These are phyloP conservation scores for Tipula helvola DNA, from an alignment of 2,888 invertebrate species.

Conservation along the genomic window DNA sequence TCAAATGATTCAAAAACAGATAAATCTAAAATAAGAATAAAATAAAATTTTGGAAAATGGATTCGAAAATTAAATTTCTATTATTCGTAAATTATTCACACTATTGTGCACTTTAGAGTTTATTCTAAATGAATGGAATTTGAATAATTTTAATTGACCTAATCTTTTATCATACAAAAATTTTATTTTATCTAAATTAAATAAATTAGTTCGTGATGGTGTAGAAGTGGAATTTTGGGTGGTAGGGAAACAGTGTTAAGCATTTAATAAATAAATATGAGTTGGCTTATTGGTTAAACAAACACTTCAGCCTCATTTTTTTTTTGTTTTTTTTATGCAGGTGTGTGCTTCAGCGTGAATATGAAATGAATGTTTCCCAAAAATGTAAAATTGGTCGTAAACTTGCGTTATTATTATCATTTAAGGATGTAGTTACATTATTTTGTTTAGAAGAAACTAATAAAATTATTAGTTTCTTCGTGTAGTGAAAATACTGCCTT, in stretches of 20 bases:
- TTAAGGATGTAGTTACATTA: no score
- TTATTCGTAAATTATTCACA: neutral
- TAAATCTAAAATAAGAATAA: neutral
- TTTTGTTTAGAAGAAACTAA: no score
- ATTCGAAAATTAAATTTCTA: neutral
- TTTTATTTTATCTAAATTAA: neutral
- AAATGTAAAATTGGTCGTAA: no score
- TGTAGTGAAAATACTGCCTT: no score
- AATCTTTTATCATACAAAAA: neutral
- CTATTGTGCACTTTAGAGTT: neutral
- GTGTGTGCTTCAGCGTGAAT: no score
- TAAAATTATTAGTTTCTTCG: no score
- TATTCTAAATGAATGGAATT: neutral
- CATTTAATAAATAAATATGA: no score
- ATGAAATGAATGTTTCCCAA: no score
- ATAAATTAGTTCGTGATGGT: neutral
- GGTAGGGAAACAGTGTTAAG: neutral
- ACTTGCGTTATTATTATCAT: no score
- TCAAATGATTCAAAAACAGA: constrained; percentile 4
- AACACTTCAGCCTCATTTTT: no score
- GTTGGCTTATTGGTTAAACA: no score
- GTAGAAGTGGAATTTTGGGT: neutral
- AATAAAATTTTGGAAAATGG: neutral
- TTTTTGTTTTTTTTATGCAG: no score
- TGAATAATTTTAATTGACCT: neutral